Base-by-base conservation (phyloP, 2,888 invertebrate genomes). In the Agrochola litura region DNA sequence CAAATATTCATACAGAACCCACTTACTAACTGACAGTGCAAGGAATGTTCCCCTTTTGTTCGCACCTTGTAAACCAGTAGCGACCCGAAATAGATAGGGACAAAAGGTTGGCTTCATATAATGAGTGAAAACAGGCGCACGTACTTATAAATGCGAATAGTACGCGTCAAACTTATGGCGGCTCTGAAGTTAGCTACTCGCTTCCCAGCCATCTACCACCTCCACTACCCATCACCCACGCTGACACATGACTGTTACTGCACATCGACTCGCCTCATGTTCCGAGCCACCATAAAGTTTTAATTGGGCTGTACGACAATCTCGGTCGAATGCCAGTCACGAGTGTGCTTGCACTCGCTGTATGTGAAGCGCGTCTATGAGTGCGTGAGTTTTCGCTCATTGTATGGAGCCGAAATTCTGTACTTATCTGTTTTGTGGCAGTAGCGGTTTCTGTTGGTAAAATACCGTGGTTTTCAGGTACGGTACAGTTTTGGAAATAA, bases 1-100 rank as follows among this genome's bases (percentile, higher is more conserved):
- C 76, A 91, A 91, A 92, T 90, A 92, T 92, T 89, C 86, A 90
- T 89, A 88, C 90, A 79, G 88, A 91, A 89, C 86, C 84, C 82
- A 52, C 25, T 37, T 25, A 85, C 46, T 46, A 46, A 46, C 83
- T 73, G 61, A 54, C 46, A 60, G 69, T 64, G 66, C 71, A 58
- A 60, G 88, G 88, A 90, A 88, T 90, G 88, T 89, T 88, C 89
- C 87, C 87, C 88, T 90, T 91, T 91, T 91, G 88, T 90, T 86
- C 85, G 72, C 49, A 78, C 77, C 78, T 79, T 79, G 76, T 86
- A 86, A 87, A 89, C 81, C 86, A 72, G 71, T 80, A 81, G 81
- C 46, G 5, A 2, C 25, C 37, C 6, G 6, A 12, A 46, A 22
- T 14, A 46, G 9, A 25, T 0, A 54, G 4, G 2, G n/a, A 25